Base-by-base conservation (phyloP, 2,113 vertebrate genomes). In the Scophthalmus maximus region DNA sequence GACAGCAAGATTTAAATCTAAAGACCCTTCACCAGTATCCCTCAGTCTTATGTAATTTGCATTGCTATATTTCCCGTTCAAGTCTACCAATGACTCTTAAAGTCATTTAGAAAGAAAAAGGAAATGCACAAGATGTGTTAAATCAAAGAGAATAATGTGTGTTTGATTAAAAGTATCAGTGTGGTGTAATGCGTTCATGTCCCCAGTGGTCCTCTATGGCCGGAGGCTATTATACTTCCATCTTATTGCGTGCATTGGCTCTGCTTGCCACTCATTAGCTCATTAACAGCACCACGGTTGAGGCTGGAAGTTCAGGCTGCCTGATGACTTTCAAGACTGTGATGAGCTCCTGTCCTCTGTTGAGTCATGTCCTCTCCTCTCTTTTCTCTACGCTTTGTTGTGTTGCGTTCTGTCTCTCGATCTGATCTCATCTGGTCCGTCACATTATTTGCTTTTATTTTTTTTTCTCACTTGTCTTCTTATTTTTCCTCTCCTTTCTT, bases 101-200 rank as follows among this genome's bases (percentile, higher is more conserved):
- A 75, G 50, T 75, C 18, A 71, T 63, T 70, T 32, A 62, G 42
- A 53, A 51, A 69, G 53, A 72, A 57, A 52, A 26, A 29, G 42
- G 38, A 64, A 57, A 60, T 14, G 17, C n/a, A n/a, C n/a, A n/a
- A n/a, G n/a, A n/a, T n/a, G 60, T 42, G 15, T 79, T 49, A 27
- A 51, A 83, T 81, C 55, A 76, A 78, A 88, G 82, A 64, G 79
- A 88, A 88, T 78, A 75, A 59, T 67, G 22, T 46, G 52, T 69
- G 77, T 85, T 85, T 85, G 75, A 85, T 81, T 70, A 71, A 79
- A 69, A 71, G 40, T 71, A 57, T 83, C 49, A 34, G 38, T 72
- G 17, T 50, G 47, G 66, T 74, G 68, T 47, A 51, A 58, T 47
- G 62, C 8, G 17, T 56, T 30, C 26, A 10, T 22, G 42, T 81